Base-by-base conservation (phyloP, 2,797 vertebrate genomes). In the Acrocephalus scirpaceus region DNA sequence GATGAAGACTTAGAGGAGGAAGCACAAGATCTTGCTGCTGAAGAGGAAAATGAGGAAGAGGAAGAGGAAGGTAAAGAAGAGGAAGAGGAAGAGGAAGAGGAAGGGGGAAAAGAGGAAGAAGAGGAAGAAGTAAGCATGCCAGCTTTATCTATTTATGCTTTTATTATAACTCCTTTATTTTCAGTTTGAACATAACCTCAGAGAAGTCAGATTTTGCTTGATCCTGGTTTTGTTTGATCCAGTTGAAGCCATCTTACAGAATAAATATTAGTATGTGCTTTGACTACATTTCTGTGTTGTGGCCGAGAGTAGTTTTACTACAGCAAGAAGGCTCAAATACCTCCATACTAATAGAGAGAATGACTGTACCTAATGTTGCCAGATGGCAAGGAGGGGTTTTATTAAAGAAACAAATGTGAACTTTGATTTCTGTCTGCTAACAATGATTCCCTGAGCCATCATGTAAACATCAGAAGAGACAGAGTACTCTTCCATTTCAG, bases 1-100 rank as follows among this genome's bases (percentile, higher is more conserved):
- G 66, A 56, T 9, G 90, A 97, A 80, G 99, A 99, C 92, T 97
- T 98, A 70, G 98, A 98, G 6, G 98, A 99, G 71, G 99, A 99
- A 91, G 95, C 97, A 73, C 98, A 99, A 79, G 98, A 99, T 90
- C 86, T 96, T 8, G 97, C 98, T 86, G 98, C 97, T 23, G 97
- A 98, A 87, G 64, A 11, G 2, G 98, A 98, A 40, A 61, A 96
- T 58, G 97, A 98, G 21, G 91, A 81, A 6, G 97, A 91, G 18
- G 97, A 97, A 47, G 97, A 92, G 10, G 97, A 74, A 23, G 58
- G 4, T 3, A 58, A 72, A 27, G 58, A 27, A 14, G 58, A 73
- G 2, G 67, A 87, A 23, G 53, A 56, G 2, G 62, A 69, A 13
- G 40, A 25, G 70, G 26, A 44, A 18, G 36, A 32, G 9, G 48